Conservation (phyloP, 1,140 invertebrate species). For the Odontomachus brunneus region DNA sequence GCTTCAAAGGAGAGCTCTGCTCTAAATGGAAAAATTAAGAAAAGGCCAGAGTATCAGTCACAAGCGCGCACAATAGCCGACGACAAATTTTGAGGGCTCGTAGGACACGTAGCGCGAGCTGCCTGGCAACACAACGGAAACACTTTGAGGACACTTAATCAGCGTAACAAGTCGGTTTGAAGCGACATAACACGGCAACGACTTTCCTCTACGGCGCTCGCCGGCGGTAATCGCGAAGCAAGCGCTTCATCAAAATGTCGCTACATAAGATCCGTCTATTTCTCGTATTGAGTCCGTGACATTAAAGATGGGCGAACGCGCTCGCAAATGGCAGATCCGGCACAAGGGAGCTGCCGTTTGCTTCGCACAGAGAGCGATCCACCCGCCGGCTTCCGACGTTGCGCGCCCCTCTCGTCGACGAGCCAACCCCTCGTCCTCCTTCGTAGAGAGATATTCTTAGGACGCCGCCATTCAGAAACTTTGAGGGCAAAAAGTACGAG, state of each 20-base stretch:
- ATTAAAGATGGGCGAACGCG: slow-evolving; percentile 66
- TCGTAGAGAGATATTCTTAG: slow-evolving; percentile 65
- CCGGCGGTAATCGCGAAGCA: slow-evolving; percentile 32
- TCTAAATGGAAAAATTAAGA: neutral
- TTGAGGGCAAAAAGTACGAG: slow-evolving; percentile 64
- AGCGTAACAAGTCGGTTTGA: slow-evolving; percentile 38
- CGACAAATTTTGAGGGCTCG: slow-evolving; percentile 9
- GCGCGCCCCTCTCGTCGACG: neutral
- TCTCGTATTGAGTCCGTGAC: slow-evolving; percentile 63
- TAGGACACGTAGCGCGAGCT: slow-evolving; percentile 1
- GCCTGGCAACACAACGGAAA: slow-evolving; percentile 38
- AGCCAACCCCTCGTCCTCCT: slow-evolving; percentile 1
- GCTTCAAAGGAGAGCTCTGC: too few relatives aligned
- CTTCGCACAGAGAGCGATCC: slow-evolving; percentile 45
- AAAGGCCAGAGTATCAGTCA: neutral
- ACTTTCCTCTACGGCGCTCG: neutral
- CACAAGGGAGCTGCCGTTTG: slow-evolving; percentile 59
- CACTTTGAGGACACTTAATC: slow-evolving; percentile 47
- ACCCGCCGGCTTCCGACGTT: slow-evolving; percentile 38
- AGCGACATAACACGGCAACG: slow-evolving; percentile 25
- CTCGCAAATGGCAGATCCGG: slow-evolving; percentile 62
- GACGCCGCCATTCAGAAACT: slow-evolving; percentile 62
- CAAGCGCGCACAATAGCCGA: neutral
- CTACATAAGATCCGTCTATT: slow-evolving; percentile 49
- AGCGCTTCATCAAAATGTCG: slow-evolving; percentile 50